A percentile compares a stretch with the other conserved stretches of the same genome.
Evolutionary conservation across 2,113 vertebrate species (phyloP).

Genomic region (Mesoclemmys tuberculata): DNA sequence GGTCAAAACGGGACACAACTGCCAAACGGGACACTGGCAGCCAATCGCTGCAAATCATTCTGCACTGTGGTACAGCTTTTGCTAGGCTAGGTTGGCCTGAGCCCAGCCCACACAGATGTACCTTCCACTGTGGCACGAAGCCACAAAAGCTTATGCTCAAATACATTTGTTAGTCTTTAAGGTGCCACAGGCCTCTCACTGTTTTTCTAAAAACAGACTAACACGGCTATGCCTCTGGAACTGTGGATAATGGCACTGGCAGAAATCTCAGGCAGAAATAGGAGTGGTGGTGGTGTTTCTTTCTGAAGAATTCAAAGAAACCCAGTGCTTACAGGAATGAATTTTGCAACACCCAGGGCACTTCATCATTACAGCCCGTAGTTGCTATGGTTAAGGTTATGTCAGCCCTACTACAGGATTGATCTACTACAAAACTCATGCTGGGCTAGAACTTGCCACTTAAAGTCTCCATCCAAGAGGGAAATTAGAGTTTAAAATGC

Average conservation of each 20-base stretch:
- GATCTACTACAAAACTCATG: background rate
- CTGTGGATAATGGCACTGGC: constrained; percentile 34
- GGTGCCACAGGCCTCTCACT: too few species aligned
- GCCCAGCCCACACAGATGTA: constrained; percentile 28
- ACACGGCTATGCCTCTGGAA: background rate
- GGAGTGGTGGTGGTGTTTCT: background rate
- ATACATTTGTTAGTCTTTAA: too few species aligned
- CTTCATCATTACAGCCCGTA: accelerated
- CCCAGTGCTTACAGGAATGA: background rate
- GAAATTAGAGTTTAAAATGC: background rate
- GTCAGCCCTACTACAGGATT: background rate
- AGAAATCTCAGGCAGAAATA: background rate
- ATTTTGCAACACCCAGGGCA: accelerated
- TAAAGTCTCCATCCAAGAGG: background rate
- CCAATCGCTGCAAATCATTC: constrained; percentile 81
- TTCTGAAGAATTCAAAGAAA: background rate
- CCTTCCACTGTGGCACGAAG: constrained; percentile 17
- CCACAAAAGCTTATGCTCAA: too few species aligned
- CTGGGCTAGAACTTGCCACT: background rate
- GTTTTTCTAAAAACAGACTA: too few species aligned
- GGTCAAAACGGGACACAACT: constrained; percentile 87
- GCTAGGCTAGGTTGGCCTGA: constrained; percentile 9
- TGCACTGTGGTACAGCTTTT: constrained; percentile 12
- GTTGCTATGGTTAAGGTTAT: accelerated
- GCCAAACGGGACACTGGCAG: constrained; percentile 76